Percentiles rank a stretch among this genome's conserved stretches.
Conservation (phyloP, 2,113 vertebrate genomes). For the Grammatotria lemairii region DNA sequence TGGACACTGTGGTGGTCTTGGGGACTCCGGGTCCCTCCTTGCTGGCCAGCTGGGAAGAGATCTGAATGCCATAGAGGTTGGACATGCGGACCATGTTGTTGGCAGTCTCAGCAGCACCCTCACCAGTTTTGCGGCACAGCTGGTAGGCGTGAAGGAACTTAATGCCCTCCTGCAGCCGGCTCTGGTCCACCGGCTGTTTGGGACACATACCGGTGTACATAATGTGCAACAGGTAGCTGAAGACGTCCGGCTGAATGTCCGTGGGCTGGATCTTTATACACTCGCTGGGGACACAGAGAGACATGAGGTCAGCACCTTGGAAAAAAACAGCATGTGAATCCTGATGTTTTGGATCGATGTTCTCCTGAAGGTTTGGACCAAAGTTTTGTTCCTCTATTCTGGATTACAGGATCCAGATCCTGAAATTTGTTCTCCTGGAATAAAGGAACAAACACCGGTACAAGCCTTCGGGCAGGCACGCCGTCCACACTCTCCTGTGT, state of each 20-base stretch:
- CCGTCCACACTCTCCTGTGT: background rate
- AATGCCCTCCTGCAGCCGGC: constrained; percentile 91
- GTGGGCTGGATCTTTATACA: constrained; percentile 98
- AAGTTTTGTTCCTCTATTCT: background rate
- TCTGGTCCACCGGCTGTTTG: constrained; percentile 86
- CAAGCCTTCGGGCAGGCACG: background rate
- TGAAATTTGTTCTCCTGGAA: background rate
- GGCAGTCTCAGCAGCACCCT: constrained; percentile 70
- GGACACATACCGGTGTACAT: constrained; percentile 96
- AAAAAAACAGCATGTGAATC: background rate
- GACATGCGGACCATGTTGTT: constrained; percentile 82
- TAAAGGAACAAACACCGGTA: background rate
- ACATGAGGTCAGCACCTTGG: background rate
- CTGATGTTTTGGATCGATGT: background rate
- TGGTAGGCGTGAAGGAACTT: constrained; percentile 94
- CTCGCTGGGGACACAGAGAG: constrained; percentile 71
- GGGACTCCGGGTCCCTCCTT: constrained; percentile 65
- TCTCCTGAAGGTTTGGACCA: background rate
- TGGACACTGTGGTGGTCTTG: constrained; percentile 65
- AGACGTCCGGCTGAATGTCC: constrained; percentile 97
- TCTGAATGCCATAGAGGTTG: constrained; percentile 96
- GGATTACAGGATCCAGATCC: background rate
- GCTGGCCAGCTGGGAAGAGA: constrained; percentile 82
- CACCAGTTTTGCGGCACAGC: constrained; percentile 77
- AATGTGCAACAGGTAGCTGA: constrained; percentile 96